These are phyloP conservation scores for Gari tellinella DNA, from an alignment of 2,888 invertebrate species.

Conservation along the genomic window DNA sequence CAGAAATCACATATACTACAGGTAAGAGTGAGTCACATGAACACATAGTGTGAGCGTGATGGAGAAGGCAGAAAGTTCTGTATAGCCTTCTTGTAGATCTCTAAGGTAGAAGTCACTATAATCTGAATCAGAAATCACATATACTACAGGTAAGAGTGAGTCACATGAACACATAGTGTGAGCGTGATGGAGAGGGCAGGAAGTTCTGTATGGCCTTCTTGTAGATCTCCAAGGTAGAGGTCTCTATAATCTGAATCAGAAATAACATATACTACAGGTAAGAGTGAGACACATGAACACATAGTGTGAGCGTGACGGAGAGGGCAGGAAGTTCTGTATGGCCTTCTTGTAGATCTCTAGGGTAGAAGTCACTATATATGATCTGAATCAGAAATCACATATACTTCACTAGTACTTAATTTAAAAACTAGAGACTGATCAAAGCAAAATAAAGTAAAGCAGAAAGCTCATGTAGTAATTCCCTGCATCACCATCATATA, in stretches of 20 bases:
- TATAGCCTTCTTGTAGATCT: constrained; percentile 82
- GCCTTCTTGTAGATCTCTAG: constrained; percentile 82
- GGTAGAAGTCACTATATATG: constrained; percentile 81
- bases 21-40: too few relatives aligned
- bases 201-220: constrained; percentile 81
- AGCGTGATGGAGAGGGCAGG: constrained; percentile 83
- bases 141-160: too few relatives aligned
- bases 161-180: constrained; percentile 84
- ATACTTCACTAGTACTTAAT: too few relatives aligned
- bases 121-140: constrained; percentile 65
- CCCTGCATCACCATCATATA: too few relatives aligned
- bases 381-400: too few relatives aligned
- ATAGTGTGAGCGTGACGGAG: constrained; percentile 84
- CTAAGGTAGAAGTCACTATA: constrained; percentile 81
- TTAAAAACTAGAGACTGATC: too few relatives aligned
- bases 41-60: constrained; percentile 83
- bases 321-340: constrained; percentile 81
- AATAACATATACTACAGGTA: too few relatives aligned
- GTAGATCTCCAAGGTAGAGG: constrained; percentile 82
- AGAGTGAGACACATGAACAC: too few relatives aligned
- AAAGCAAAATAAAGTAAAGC: too few relatives aligned
- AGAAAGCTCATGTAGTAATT: too few relatives aligned
- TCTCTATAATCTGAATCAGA: too few relatives aligned
- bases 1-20: background rate
- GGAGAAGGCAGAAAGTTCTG: constrained; percentile 83